Conservation (phyloP, 2,113 vertebrate species). For the Bubo scandiacus region DNA sequence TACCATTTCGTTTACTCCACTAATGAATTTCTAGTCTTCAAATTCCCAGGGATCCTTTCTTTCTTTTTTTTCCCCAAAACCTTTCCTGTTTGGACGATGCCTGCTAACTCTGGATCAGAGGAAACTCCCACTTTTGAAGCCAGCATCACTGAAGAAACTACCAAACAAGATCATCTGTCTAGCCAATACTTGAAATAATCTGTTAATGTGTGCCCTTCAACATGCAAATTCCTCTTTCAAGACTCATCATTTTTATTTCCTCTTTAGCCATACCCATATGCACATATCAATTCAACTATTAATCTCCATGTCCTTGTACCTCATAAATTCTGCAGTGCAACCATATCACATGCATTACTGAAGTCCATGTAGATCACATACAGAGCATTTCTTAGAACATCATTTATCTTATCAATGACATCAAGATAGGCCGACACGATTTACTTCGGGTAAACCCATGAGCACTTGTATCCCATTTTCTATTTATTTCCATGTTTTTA, state of each 20-base stretch:
- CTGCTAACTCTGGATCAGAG: not conserved
- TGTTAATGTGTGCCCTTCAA: constrained; percentile 32
- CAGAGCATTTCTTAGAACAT: constrained; percentile 1
- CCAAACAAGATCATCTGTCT: not conserved
- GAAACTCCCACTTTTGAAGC: not conserved
- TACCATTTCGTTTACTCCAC: accelerated
- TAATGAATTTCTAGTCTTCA: not conserved
- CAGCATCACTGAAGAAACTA: not conserved
- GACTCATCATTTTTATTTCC: constrained; percentile 41
- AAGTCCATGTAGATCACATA: not conserved
- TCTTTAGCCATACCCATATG: not conserved
- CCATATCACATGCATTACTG: constrained; percentile 1
- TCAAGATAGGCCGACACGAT: not conserved
- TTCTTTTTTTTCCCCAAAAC: accelerated
- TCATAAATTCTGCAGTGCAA: constrained; percentile 39
- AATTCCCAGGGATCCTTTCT: not conserved
- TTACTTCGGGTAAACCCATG: not conserved
- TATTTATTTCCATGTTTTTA: constrained; percentile 20
- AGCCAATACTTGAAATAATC: not conserved
- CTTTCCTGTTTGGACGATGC: not conserved
- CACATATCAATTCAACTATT: not conserved
- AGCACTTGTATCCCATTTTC: not conserved
- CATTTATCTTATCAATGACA: constrained; percentile 7
- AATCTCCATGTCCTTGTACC: not conserved
- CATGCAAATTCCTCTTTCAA: constrained; percentile 29